Base-by-base conservation (phyloP, 2,113 vertebrate species). In the Corythornis vintsioides region DNA sequence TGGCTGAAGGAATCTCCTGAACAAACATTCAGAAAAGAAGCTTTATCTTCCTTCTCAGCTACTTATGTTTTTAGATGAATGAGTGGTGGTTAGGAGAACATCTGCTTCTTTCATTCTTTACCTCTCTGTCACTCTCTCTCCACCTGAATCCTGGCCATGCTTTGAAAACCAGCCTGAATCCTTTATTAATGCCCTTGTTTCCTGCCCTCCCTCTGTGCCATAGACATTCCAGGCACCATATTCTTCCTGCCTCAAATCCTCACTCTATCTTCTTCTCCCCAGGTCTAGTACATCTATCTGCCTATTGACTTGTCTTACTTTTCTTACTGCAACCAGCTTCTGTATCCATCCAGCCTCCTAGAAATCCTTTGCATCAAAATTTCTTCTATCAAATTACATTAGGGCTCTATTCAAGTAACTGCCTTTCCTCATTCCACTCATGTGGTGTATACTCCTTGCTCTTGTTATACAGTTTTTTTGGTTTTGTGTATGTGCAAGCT, bases 1-100 rank as follows among this genome's bases (percentile, higher is more conserved):
- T 95, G 77, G 19, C 66, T 84, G 61, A 90, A 83, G 29, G 43
- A 84, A 69, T 86, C 29, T 81, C 56, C 57, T 88, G 40, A 88
- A 15, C 26, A 80, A 80, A 61, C 10, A 40, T 21, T 61, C 35
- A 60, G 22, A 81, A 66, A 40, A 15, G 28, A 35, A 15, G 28
- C n/a, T 80, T 91, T 72, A 35, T 40, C 24, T 48, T 66, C n/a
- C 6, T 25, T 45, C 9, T 86, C 17, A 48, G 15, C 17, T 71
- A 17, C 81, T 40, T 43, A 43, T 22, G 7, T 74, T 56, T 78
- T 48, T 15, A 66, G 65, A 47, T 33, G 40, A 75, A 9, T 28
- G 16, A 29, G 25, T 59, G 18, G 9, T 64, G 31, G 11, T 77
- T 86, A 75, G 42, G 64, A 70, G 48, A 77, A 19, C 20, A 64